Evolutionary conservation across 2,888 invertebrate genomes (phyloP).

Genomic region (Euzophera pinguis): DNA sequence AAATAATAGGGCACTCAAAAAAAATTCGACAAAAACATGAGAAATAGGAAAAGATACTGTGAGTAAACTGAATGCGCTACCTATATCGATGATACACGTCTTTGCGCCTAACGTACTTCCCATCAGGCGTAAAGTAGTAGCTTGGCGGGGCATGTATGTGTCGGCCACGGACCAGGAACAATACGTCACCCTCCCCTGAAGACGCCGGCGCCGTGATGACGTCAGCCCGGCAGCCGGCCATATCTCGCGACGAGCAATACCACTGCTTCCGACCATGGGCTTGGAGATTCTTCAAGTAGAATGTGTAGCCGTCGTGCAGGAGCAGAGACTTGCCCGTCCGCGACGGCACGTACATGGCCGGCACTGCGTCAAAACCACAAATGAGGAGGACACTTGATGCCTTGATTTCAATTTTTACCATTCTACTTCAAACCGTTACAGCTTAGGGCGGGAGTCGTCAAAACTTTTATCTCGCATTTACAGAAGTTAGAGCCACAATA

Average conservation of each 20-base stretch:
- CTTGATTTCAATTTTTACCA: not conserved
- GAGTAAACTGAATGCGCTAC: slow-evolving; percentile 37
- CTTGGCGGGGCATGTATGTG: slow-evolving; percentile 71
- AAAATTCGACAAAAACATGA: slow-evolving; percentile 1
- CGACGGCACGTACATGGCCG: slow-evolving; percentile 75
- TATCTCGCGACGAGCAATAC: slow-evolving; percentile 73
- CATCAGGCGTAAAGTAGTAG: slow-evolving; percentile 71
- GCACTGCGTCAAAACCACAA: slow-evolving; percentile 54
- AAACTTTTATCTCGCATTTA: not conserved
- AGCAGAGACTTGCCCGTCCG: slow-evolving; percentile 71
- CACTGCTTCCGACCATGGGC: slow-evolving; percentile 73
- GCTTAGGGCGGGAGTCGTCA: not conserved
- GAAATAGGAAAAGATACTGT: slow-evolving; percentile 1
- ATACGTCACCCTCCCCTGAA: slow-evolving; percentile 55
- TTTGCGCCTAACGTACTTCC: slow-evolving; percentile 71
- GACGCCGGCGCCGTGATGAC: slow-evolving; percentile 67
- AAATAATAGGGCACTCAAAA: slow-evolving; percentile 13
- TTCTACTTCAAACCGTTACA: not conserved
- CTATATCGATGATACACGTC: slow-evolving; percentile 71
- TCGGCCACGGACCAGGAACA: slow-evolving; percentile 66
- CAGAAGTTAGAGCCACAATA: too few species aligned
- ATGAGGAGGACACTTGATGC: slow-evolving; percentile 12
- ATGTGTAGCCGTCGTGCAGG: slow-evolving; percentile 70
- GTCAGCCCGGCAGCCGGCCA: slow-evolving; percentile 73
- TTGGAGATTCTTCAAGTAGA: slow-evolving; percentile 72